phyloP scores from a whole-genome alignment of 1,140 invertebrate genomes.

The Pseudomyrmex sp. region DNA sequence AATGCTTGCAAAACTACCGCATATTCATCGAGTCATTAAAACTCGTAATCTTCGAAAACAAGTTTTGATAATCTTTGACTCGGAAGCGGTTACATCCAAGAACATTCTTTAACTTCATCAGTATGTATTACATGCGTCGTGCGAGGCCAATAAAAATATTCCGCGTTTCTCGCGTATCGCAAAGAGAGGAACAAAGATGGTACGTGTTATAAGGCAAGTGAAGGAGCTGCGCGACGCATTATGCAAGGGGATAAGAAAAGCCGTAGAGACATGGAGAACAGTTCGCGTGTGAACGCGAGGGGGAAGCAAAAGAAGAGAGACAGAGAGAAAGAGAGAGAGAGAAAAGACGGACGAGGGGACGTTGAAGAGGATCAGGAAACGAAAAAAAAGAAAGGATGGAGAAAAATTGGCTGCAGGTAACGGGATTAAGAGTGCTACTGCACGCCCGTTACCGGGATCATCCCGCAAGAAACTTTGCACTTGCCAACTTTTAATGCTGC shows the following conservation, averaged over 20 bases:
- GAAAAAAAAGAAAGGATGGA: slow-evolving; percentile 46
- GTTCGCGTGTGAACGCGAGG: background rate
- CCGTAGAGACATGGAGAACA: slow-evolving; percentile 14
- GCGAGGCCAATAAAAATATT: slow-evolving; percentile 22
- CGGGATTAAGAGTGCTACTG: slow-evolving; percentile 82
- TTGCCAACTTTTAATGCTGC: slow-evolving; percentile 83
- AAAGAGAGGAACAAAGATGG: slow-evolving; percentile 20
- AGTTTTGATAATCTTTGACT: background rate
- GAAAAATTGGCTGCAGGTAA: slow-evolving; percentile 83
- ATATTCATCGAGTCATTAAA: background rate
- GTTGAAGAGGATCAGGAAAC: slow-evolving; percentile 35
- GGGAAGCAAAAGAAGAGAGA: background rate
- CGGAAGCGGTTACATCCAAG: background rate
- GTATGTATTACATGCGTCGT: slow-evolving; percentile 23
- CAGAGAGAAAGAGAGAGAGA: too few relatives aligned
- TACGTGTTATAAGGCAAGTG: slow-evolving; percentile 11
- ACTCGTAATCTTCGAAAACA: background rate
- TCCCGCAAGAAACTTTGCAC: slow-evolving; percentile 83
- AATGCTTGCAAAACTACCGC: background rate
- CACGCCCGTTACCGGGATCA: slow-evolving; percentile 79
- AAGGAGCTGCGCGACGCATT: slow-evolving; percentile 22
- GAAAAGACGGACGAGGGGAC: background rate
- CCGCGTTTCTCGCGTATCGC: slow-evolving; percentile 16
- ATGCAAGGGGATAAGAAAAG: slow-evolving; percentile 48
- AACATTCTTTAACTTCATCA: background rate